Conservation (phyloP, 2,113 vertebrate genomes). For the Ascaphus truei region DNA sequence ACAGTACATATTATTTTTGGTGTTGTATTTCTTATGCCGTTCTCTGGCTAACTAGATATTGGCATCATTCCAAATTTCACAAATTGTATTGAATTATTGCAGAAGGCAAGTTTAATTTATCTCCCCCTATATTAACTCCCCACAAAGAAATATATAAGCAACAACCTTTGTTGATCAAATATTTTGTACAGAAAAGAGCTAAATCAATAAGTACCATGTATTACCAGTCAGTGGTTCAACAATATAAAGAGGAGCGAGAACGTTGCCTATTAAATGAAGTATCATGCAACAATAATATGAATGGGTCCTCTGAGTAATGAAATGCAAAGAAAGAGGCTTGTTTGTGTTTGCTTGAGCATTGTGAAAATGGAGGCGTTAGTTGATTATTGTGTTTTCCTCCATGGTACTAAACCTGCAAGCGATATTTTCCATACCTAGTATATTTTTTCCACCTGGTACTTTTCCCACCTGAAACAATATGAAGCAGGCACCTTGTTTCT, state of each 20-base stretch:
- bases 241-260: background rate
- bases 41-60: too few relatives aligned
- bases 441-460: slow-evolving; percentile 49
- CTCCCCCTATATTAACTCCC: too few relatives aligned
- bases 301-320: background rate
- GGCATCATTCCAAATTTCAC: too few relatives aligned
- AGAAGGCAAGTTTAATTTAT: too few relatives aligned
- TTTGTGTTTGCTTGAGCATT: background rate
- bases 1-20: too few relatives aligned
- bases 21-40: too few relatives aligned
- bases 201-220: background rate
- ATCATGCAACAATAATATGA: too few relatives aligned
- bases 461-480: slow-evolving; percentile 59
- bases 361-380: background rate
- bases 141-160: too few relatives aligned
- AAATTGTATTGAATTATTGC: too few relatives aligned
- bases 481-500: slow-evolving; percentile 55
- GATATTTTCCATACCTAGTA: too few relatives aligned
- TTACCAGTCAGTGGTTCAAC: background rate
- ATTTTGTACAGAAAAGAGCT: too few relatives aligned
- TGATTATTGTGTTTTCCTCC: background rate
- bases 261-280: background rate
- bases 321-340: background rate
- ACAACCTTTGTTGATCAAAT: background rate
- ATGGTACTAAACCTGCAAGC: too few relatives aligned